phyloP scores from a whole-genome alignment of 35 echinoderm and acorn worm genomes.

The Diadema setosum region DNA sequence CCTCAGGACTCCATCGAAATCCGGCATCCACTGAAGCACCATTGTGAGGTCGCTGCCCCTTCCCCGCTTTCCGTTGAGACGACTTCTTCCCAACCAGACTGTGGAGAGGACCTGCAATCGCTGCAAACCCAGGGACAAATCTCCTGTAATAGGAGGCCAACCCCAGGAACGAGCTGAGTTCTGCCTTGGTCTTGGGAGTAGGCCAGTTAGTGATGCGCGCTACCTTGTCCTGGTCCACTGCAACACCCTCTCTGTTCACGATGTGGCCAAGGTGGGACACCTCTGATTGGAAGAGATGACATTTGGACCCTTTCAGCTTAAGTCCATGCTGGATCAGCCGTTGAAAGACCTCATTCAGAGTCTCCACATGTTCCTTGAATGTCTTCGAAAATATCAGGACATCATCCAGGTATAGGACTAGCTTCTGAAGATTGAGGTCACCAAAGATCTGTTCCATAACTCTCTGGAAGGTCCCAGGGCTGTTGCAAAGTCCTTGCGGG shows the following conservation, averaged over 20 bases:
- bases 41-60: no score
- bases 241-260: neutral
- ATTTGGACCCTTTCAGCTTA: slow-evolving; percentile 42
- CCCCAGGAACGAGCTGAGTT: slow-evolving; percentile 32
- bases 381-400: slow-evolving; percentile 40
- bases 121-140: slow-evolving; percentile 9
- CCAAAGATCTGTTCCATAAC: slow-evolving; percentile 50
- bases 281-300: neutral
- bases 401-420: slow-evolving; percentile 49
- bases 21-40: no score
- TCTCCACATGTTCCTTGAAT: slow-evolving; percentile 44
- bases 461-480: slow-evolving; percentile 50
- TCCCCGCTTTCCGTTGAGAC: neutral
- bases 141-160: slow-evolving; percentile 51
- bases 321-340: neutral
- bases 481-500: slow-evolving; percentile 49
- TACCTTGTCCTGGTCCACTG: slow-evolving; percentile 25
- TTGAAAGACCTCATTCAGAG: slow-evolving; percentile 23
- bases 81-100: neutral
- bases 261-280: slow-evolving; percentile 33
- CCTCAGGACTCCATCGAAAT: neutral
- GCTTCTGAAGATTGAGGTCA: slow-evolving; percentile 36
- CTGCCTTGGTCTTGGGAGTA: neutral
- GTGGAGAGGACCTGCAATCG: neutral
- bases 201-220: slow-evolving; percentile 18